Base-by-base conservation (phyloP, 2,888 invertebrate species). In the Pachliopta kotzebuea region DNA sequence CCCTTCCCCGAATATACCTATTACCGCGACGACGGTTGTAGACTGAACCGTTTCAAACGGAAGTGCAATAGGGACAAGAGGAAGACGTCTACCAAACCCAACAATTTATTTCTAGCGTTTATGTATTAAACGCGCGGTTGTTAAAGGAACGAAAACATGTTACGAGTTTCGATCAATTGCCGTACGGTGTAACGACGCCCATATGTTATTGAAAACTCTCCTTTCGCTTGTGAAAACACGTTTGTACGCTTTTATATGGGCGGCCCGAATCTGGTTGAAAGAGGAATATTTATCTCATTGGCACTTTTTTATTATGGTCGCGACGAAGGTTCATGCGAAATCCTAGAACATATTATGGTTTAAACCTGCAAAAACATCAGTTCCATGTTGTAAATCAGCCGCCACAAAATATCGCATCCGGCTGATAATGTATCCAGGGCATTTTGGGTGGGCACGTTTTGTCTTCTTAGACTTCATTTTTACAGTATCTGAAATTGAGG, bases 181-280 rank as follows among this genome's bases (percentile, higher is more conserved):
- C 89, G 89, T 84, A 81, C 84, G 84, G 84, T 84, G 85, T 85
- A 84, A 37, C 85, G 83, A 83, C 79, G 81, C 80, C 83, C 82
- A 86, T 87, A 85, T 80, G 71, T 74, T 76, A 74, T 69, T 68
- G 71, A 72, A 72, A 73, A 74, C 71, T 72, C 67, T 73, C 76
- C 66, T 76, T 73, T 69, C 69, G 56, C 63, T 60, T 56, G 29
- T 65, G 60, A 56, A 58, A 65, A 73, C 74, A 70, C 69, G 69
- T 76, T 73, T 82, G 79, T 84, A 84, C 86, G 83, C 80, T 77
- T 79, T 72, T 75, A 69, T 73, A 87, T 87, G 90, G 90, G 90
- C 86, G 85, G 82, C 91, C 91, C 91, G 89, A 90, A 88, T 91
- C 91, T 90, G 91, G 91, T 90, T 80, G 81, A 81, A 72, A 74